phyloP scores from a whole-genome alignment of 2,113 vertebrate genomes.

The Pardalotus punctatus region DNA sequence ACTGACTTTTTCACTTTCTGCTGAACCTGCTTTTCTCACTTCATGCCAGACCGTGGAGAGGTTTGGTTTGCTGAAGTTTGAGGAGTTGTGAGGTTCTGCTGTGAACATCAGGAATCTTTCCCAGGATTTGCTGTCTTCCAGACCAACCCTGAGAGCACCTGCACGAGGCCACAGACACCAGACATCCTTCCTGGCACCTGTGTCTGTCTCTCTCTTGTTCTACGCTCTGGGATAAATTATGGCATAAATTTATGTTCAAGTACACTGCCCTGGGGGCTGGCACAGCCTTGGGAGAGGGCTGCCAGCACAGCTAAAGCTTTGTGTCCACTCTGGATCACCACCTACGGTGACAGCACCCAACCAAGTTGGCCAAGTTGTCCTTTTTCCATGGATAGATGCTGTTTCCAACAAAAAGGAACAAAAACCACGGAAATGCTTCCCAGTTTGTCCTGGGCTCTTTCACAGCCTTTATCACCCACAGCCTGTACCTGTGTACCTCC shows the following conservation, averaged over 20 bases:
- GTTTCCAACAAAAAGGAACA: background rate
- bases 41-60: background rate
- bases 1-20: background rate
- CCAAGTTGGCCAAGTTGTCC: background rate
- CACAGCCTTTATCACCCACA: background rate
- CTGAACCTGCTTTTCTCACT: background rate
- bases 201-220: accelerated
- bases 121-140: background rate
- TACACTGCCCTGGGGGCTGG: background rate
- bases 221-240: background rate
- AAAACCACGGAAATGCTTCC: background rate
- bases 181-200: background rate
- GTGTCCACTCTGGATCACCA: background rate
- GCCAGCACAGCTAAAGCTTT: background rate
- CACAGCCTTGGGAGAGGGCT: background rate
- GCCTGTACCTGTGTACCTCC: background rate
- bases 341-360: background rate
- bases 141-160: background rate
- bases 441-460: background rate
- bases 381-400: background rate
- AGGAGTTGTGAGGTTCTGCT: background rate
- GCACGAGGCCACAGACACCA: background rate
- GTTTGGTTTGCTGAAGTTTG: background rate
- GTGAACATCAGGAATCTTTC: background rate
- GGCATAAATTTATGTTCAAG: background rate